Conservation (phyloP, 1,140 invertebrate species). For the Colletes latitarsis region DNA sequence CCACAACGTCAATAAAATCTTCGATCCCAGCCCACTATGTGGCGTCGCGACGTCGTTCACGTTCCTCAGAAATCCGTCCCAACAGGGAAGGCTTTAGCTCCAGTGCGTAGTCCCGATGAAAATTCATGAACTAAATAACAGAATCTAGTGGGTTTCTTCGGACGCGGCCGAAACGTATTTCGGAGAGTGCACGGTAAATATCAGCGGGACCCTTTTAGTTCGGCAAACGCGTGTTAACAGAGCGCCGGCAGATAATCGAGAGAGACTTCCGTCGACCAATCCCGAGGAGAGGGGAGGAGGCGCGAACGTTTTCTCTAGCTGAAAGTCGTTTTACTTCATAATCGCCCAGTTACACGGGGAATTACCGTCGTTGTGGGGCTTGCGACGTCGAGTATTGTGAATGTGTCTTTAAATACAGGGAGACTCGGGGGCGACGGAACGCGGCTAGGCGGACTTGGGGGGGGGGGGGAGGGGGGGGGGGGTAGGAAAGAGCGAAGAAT, state of each 20-base stretch:
- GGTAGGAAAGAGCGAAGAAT: not conserved
- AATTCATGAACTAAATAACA: constrained; percentile 42
- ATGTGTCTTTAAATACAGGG: constrained; percentile 60
- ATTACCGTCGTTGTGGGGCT: constrained; percentile 61
- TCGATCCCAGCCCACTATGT: too few relatives aligned
- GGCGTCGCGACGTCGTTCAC: not conserved
- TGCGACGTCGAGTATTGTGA: constrained; percentile 56
- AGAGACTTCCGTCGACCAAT: constrained; percentile 1
- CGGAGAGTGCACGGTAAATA: constrained; percentile 51
- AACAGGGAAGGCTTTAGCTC: not conserved
- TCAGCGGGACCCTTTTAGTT: constrained; percentile 48
- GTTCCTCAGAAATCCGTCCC: not conserved
- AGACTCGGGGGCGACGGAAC: constrained; percentile 39
- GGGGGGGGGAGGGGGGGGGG: too few relatives aligned
- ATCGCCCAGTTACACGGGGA: constrained; percentile 64
- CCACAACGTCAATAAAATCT: too few relatives aligned
- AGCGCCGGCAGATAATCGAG: constrained; percentile 36
- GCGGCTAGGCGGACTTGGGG: constrained; percentile 22
- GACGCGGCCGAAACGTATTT: constrained; percentile 37
- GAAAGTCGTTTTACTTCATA: constrained; percentile 65
- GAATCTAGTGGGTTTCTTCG: constrained; percentile 28
- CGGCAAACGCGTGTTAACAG: constrained; percentile 47
- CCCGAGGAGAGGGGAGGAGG: too few relatives aligned
- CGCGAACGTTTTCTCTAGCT: constrained; percentile 38
- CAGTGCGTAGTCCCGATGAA: constrained; percentile 18